These are phyloP conservation scores for Notoglanidium macrostoma DNA, from an alignment of 2,797 vertebrate genomes.

Conservation along the genomic window DNA sequence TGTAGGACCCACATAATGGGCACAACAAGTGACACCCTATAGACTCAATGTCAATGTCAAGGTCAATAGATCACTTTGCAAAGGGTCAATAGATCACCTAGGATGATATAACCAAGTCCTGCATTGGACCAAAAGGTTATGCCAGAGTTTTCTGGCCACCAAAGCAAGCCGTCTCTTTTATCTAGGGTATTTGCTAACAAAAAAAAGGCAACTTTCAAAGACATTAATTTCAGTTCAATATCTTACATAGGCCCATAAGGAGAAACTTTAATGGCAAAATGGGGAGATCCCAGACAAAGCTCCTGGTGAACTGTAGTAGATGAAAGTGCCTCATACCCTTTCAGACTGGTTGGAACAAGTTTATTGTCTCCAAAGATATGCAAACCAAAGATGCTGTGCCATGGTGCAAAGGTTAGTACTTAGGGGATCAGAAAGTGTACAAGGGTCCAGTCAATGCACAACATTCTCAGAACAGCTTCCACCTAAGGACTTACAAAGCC, in stretches of 20 bases:
- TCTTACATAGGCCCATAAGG: not conserved
- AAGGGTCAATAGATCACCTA: not conserved
- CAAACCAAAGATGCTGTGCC: not conserved
- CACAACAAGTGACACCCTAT: not conserved
- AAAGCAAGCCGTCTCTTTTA: not conserved
- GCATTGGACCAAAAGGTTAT: not conserved
- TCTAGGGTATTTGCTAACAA: not conserved
- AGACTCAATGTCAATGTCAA: not conserved
- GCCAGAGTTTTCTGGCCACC: not conserved
- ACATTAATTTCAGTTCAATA: not conserved
- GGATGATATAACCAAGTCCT: not conserved
- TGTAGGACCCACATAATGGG: not conserved
- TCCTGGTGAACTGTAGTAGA: not conserved
- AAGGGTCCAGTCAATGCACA: not conserved
- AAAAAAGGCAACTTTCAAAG: not conserved
- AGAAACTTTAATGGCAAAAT: not conserved
- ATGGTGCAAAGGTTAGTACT: not conserved
- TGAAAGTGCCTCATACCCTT: not conserved
- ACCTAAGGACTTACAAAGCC: not conserved
- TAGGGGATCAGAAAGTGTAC: not conserved
- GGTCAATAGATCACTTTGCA: not conserved
- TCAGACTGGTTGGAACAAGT: not conserved
- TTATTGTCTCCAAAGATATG: not conserved
- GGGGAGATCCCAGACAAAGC: not conserved
- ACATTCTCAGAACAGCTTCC: not conserved